Conservation (phyloP, 1,140 invertebrate genomes). For the Hypothenemus hampei region DNA sequence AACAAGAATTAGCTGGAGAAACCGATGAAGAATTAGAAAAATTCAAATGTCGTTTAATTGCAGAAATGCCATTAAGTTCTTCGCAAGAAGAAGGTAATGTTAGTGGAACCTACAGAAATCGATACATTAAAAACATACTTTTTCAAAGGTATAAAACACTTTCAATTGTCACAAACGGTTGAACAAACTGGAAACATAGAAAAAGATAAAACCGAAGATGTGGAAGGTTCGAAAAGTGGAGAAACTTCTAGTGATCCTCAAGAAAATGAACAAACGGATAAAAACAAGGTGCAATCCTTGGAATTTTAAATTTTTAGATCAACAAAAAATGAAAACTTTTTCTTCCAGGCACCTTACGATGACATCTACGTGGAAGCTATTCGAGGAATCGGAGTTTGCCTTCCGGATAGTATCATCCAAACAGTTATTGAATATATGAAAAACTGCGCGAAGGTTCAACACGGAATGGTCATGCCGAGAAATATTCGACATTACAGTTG, state of each 20-base stretch:
- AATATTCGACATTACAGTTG: slow-evolving; percentile 57
- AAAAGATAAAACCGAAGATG: too few relatives aligned
- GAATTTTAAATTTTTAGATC: too few relatives aligned
- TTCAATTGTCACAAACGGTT: too few relatives aligned
- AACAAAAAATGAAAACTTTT: neutral
- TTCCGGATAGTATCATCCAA: slow-evolving; percentile 46
- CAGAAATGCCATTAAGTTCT: slow-evolving; percentile 29
- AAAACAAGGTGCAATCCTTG: too few relatives aligned
- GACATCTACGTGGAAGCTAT: slow-evolving; percentile 47
- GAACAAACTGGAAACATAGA: too few relatives aligned
- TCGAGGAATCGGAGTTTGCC: slow-evolving; percentile 52
- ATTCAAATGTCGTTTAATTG: slow-evolving; percentile 33
- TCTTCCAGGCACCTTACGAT: slow-evolving; percentile 26
- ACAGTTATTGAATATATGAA: slow-evolving; percentile 50
- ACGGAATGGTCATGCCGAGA: slow-evolving; percentile 55
- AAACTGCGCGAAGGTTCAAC: slow-evolving; percentile 49
- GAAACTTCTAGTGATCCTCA: too few relatives aligned
- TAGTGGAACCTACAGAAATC: neutral
- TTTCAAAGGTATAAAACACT: slow-evolving; percentile 7
- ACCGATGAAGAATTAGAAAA: slow-evolving; percentile 34
- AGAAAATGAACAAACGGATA: too few relatives aligned
- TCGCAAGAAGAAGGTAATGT: slow-evolving; percentile 29
- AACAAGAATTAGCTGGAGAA: slow-evolving; percentile 35
- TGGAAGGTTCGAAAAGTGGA: too few relatives aligned
- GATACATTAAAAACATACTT: neutral